phyloP scores from a whole-genome alignment of 2,888 invertebrate genomes.

The Sphecodes monilicornis region DNA sequence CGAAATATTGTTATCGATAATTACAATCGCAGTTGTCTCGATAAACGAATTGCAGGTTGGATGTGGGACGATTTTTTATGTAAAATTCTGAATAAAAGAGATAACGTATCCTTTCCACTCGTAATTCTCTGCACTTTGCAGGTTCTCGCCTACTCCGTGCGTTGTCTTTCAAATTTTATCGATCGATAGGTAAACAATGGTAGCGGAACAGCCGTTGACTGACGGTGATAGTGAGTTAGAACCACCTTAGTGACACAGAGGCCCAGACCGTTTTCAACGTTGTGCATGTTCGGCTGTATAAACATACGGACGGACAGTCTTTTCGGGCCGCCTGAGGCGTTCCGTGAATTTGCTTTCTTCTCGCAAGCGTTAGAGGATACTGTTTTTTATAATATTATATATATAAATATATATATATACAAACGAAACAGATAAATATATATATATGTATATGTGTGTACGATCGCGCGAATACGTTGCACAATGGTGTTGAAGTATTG shows the following conservation, averaged over 20 bases:
- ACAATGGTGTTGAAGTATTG: slow-evolving; percentile 78
- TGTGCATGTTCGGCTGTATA: slow-evolving; percentile 67
- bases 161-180: slow-evolving; percentile 27
- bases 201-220: neutral
- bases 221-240: neutral
- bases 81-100: neutral
- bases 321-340: slow-evolving; percentile 45
- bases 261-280: slow-evolving; percentile 59
- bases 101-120: slow-evolving; percentile 11
- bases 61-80: neutral
- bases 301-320: slow-evolving; percentile 63
- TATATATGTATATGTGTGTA: slow-evolving; percentile 72
- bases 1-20: neutral
- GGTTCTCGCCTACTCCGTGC: slow-evolving; percentile 18
- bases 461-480: slow-evolving; percentile 73
- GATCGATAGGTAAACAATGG: slow-evolving; percentile 2
- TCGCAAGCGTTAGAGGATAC: slow-evolving; percentile 69
- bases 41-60: neutral
- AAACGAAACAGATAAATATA: slow-evolving; percentile 66
- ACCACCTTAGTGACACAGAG: neutral
- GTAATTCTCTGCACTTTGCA: neutral
- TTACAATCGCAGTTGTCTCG: neutral
- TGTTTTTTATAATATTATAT: slow-evolving; percentile 73
- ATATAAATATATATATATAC: slow-evolving; percentile 63
- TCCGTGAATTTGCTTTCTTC: slow-evolving; percentile 68